These are phyloP conservation scores for Pelecanus crispus DNA, from an alignment of 2,113 vertebrate genomes.

Conservation along the genomic window DNA sequence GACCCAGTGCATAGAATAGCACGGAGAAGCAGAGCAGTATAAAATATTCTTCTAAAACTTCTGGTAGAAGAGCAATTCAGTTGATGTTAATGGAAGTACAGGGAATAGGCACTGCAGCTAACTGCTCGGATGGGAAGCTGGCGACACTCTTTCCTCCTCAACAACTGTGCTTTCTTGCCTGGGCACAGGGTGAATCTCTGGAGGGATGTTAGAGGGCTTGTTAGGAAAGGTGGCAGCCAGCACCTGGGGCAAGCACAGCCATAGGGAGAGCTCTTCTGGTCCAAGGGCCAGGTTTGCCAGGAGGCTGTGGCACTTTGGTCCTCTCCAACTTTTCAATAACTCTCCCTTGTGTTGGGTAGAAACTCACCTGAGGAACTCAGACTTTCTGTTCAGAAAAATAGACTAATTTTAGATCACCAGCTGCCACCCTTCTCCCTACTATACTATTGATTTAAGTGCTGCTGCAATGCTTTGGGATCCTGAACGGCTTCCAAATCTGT, in stretches of 20 bases:
- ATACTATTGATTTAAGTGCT: not conserved
- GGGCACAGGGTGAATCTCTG: not conserved
- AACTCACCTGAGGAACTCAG: not conserved
- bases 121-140: not conserved
- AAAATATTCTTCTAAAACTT: not conserved
- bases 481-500: not conserved
- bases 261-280: not conserved
- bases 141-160: not conserved
- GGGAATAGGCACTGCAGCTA: not conserved
- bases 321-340: not conserved
- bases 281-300: not conserved
- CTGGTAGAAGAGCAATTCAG: not conserved
- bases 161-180: not conserved
- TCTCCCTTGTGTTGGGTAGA: not conserved
- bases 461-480: not conserved
- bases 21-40: not conserved
- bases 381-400: not conserved
- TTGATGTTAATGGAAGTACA: not conserved
- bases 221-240: rapidly evolving
- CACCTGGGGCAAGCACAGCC: not conserved
- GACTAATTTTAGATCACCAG: not conserved
- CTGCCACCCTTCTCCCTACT: not conserved
- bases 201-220: not conserved
- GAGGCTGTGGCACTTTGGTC: not conserved
- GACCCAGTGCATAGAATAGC: not conserved